Base-by-base conservation (phyloP, 2,888 invertebrate genomes). In the Tricholauxania praeusta region DNA sequence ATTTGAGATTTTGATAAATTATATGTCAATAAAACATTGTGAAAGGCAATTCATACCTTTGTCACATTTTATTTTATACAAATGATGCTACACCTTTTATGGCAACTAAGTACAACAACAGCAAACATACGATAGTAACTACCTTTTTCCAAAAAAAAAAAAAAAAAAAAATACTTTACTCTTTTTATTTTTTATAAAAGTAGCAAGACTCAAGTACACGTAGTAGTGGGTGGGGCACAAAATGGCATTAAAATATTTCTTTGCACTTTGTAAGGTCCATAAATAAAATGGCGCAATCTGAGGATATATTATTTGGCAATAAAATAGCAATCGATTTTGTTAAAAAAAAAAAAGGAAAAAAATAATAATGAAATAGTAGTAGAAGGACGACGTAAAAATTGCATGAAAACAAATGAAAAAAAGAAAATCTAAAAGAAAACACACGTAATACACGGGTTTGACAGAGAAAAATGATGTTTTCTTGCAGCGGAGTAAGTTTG, bases 231-330 rank as follows among this genome's bases (percentile, higher is more conserved):
- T 8, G 22, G 28, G 22, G 28, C 12, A 22, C 1, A n/a, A 10
- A 2, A 15, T 12, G 59, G 59, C 28, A n/a, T n/a, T 65, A 55
- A 59, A 28, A 28, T 22, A n/a, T 53, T 47, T n/a, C 19, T 17
- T 48, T 63, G 70, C 70, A 62, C 63, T 62, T n/a, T 52, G 52
- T 47, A 67, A 71, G 69, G 66, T 71, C 78, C 75, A 84, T 84
- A 84, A 84, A 84, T 84, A 83, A 84, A 81, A 80, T 81, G 84
- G 81, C 83, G 82, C 84, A 84, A 83, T 83, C 84, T 82, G 73
- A 80, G 77, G 76, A 83, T 78, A 80, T 81, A 84, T 83, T 83
- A 83, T 84, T 84, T 84, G 83, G 83, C 82, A 84, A 83, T 82
- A 81, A 82, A 81, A 82, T 80, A 77, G 80, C 79, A 80, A 82